Conservation (phyloP, 2,888 invertebrate species). For the Ochropacha duplaris region DNA sequence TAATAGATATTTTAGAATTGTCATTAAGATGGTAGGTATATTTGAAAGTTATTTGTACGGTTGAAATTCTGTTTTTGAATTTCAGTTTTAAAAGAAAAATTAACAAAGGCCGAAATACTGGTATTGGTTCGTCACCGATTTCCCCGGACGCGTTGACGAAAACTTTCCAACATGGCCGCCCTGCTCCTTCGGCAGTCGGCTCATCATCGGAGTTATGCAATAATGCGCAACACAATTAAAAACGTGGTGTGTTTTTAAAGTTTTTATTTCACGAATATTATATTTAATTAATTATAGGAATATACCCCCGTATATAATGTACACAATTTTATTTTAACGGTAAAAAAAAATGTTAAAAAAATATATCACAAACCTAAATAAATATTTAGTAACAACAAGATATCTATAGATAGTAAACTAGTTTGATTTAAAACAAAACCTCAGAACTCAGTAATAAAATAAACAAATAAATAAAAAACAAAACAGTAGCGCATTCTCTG, state of each 20-base stretch:
- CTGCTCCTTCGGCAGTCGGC: constrained; percentile 39
- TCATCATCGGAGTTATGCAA: constrained; percentile 42
- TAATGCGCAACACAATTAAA: constrained; percentile 29
- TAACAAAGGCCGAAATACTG: constrained; percentile 5
- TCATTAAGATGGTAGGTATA: no score
- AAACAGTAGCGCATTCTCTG: constrained; percentile 41
- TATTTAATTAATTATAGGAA: no score
- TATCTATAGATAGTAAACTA: neutral
- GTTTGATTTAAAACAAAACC: neutral
- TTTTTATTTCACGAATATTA: no score
- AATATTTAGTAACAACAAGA: no score
- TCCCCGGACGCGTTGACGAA: constrained; percentile 60
- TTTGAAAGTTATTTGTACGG: no score
- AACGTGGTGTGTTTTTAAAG: neutral
- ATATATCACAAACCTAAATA: no score
- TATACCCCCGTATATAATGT: no score
- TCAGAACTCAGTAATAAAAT: constrained; percentile 23
- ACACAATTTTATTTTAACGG: no score
- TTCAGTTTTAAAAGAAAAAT: neutral
- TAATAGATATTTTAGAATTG: no score
- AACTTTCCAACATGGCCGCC: constrained; percentile 62
- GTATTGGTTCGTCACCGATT: constrained; percentile 49
- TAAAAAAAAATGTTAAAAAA: no score
- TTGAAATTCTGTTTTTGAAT: neutral
- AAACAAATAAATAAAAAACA: constrained; percentile 23